phyloP scores from a whole-genome alignment of 2,113 vertebrate genomes.

The human region GRCh38 chr4:88971001-88971500 shows the following conservation, averaged over 20 bases:
- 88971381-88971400: background rate
- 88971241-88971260: background rate
- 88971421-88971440: background rate
- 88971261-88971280: background rate
- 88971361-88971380: background rate
- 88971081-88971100: too few species aligned
- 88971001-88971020: too few species aligned
- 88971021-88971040: too few species aligned
- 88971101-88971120: too few species aligned
- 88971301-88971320: background rate
- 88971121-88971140: too few species aligned
- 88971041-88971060: too few species aligned
- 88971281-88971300: background rate
- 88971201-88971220: too few species aligned
- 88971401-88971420: background rate
- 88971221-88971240: background rate
- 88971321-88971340: background rate
- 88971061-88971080: too few species aligned
- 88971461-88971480: background rate
- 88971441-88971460: background rate
- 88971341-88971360: background rate
- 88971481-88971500: background rate
- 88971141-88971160: too few species aligned
- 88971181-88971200: too few species aligned
- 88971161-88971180: too few species aligned